phyloP scores from a whole-genome alignment of 2,888 invertebrate genomes.

The Hemaris fuciformis region DNA sequence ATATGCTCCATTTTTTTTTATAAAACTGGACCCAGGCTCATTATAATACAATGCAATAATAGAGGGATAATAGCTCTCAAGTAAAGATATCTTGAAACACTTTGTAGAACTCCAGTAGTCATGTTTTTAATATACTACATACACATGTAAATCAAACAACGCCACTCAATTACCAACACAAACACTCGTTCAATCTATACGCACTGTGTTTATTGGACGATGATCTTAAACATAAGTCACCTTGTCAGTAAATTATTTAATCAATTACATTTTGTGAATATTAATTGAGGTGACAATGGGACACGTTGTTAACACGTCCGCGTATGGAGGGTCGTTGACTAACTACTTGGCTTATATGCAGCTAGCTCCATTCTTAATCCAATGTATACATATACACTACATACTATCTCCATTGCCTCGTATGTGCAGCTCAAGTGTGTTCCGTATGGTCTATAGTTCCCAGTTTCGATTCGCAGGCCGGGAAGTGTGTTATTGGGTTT shows the following conservation, averaged over 20 bases:
- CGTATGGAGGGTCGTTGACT: not conserved
- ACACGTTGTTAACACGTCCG: not conserved
- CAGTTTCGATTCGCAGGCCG: too few species aligned
- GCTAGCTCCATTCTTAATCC: not conserved
- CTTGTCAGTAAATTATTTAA: conserved; percentile 32
- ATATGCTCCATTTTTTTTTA: too few species aligned
- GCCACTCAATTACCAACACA: conserved; percentile 3
- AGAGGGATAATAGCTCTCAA: too few species aligned
- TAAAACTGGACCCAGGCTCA: too few species aligned
- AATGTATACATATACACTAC: too few species aligned
- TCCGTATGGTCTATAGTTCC: too few species aligned
- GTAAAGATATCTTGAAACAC: too few species aligned
- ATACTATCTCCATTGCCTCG: too few species aligned
- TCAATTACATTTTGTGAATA: conserved; percentile 25
- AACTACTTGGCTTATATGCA: not conserved
- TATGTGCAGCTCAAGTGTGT: too few species aligned
- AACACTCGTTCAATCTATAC: conserved; percentile 3
- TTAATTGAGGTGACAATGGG: conserved; percentile 20
- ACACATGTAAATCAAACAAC: conserved; percentile 1
- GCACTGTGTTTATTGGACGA: conserved; percentile 7
- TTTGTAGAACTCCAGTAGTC: not conserved
- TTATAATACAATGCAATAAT: too few species aligned
- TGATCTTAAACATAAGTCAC: conserved; percentile 35
- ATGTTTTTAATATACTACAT: not conserved
- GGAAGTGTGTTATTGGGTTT: too few species aligned